Evolutionary conservation across 1,140 invertebrate species (phyloP), one percentile per base, ranked within the genome.

Genomic region (Colletes gigas): DNA sequence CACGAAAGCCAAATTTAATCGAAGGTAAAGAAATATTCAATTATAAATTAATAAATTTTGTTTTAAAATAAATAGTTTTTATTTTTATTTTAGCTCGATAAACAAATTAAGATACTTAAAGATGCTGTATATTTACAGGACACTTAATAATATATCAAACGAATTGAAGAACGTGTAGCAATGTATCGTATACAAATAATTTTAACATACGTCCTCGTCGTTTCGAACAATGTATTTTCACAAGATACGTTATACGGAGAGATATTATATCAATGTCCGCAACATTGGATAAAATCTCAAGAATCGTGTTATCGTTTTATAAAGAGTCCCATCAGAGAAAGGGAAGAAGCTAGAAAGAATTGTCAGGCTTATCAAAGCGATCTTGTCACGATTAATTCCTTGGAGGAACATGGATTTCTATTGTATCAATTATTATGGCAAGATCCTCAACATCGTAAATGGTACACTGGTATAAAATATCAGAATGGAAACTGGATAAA

Each of bases 321-420:
- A 4, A 97, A 97, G 86, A 98, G 97, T 41, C 97, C 97, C 2
- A 93, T 96, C 67, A 95, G 96, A 75, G 95, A 95, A 41, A 95
- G 97, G 88, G 95, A 96, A 77, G 97, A 98, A 87, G 97, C 97
- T 5, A 94, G 95, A 83, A 95, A 94, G 88, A 96, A 97, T 79
- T 98, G 98, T 92, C 95, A 96, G 91, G 95, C 95, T 0, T 97
- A 96, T 91, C 96, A 96, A 86, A 95, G 97, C 19, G 97, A 98
- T 89, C 91, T 99, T 54, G 93, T 97, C 0, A 96, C 96, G 81
- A 94, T 98, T 10, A 97, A 97, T 89, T 96, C 94, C 68, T 92
- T 96, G 5, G 98, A 98, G 74, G 97, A 99, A 90, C 98, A 98
- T 94, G 95, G 96, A 0, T 98, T 98, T 90, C 93, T 98, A 15